Evolutionary conservation across 2,888 invertebrate species (phyloP), one percentile per base, ranked within the genome.

Genomic region (Tetanocera ferruginea): DNA sequence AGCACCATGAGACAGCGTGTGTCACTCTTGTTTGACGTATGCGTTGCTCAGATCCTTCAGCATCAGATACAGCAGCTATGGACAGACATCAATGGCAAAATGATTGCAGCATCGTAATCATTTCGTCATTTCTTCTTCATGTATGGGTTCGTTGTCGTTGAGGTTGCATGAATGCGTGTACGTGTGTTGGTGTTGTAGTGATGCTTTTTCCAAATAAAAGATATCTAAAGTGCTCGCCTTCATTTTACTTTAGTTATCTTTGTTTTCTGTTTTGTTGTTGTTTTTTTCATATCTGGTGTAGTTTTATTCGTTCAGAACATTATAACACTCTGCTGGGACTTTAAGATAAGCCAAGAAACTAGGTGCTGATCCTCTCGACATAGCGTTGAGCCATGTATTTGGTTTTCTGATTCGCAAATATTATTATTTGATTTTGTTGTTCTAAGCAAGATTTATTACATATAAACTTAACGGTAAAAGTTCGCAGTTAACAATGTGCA

Each of bases 21-120:
- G 66, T 64, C 64, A 66, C 64, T 66, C 64, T 66, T 52, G 51
- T 31, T 66, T 66, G 73, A 73, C 66, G 28, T 64, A 23, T 43
- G 62, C 23, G 25, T 49, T 62, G n/a, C 73, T 55, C 5, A 43
- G 14, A 37, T 31, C 37, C 66, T 31, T n/a, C 37, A 57, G 23
- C 60, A 60, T 34, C 72, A 71, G 71, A 55, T 51, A 37, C 72
- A 23, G 34, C 72, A 28, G 14, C 60, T 31, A 43, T 14, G 14
- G 43, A 43, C 43, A 11, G 71, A 71, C 71, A 60, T 23, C 28
- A 57, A 34, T 57, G 72, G 60, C 34, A 60, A 72, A 69, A 69
- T 69, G 51, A 69, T 69, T 69, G 51, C 69, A 31, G 64, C 64
- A n/a, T n/a, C n/a, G 64, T 31, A 43, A 43, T 43, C 43, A 23